phyloP scores from a whole-genome alignment of 2,888 invertebrate genomes.

The Scotopteryx bipunctaria region DNA sequence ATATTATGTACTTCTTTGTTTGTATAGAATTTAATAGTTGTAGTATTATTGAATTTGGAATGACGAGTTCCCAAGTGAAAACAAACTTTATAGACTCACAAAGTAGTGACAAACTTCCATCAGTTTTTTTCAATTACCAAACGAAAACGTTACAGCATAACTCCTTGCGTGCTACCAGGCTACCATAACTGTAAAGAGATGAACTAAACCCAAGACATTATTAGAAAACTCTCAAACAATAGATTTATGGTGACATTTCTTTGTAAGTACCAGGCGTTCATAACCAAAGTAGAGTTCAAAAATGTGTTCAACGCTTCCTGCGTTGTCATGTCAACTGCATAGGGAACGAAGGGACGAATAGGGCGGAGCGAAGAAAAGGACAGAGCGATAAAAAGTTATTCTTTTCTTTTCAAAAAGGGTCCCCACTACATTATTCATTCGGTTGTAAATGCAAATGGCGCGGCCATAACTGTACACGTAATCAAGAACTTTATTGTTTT shows the following conservation, averaged over 20 bases:
- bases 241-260: slow-evolving; percentile 37
- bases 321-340: slow-evolving; percentile 16
- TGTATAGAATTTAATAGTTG: too few species aligned
- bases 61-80: not conserved
- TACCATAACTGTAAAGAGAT: slow-evolving; percentile 8
- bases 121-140: slow-evolving; percentile 18
- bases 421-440: slow-evolving; percentile 61
- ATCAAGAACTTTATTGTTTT: slow-evolving; percentile 57
- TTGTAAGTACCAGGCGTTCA: slow-evolving; percentile 32
- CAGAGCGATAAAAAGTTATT: slow-evolving; percentile 24
- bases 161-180: slow-evolving; percentile 23
- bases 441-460: slow-evolving; percentile 58
- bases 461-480: slow-evolving; percentile 53
- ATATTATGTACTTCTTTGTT: not conserved
- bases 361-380: slow-evolving; percentile 37
- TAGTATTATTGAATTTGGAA: too few species aligned
- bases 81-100: not conserved
- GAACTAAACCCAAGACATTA: not conserved
- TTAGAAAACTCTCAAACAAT: slow-evolving; percentile 26
- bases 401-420: slow-evolving; percentile 41
- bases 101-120: slow-evolving; percentile 2
- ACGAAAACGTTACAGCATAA: slow-evolving; percentile 14
- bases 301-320: not conserved
- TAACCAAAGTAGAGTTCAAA: slow-evolving; percentile 20
- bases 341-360: slow-evolving; percentile 26